phyloP scores from a whole-genome alignment of 2,113 vertebrate genomes.

The Desmodus rotundus region DNA sequence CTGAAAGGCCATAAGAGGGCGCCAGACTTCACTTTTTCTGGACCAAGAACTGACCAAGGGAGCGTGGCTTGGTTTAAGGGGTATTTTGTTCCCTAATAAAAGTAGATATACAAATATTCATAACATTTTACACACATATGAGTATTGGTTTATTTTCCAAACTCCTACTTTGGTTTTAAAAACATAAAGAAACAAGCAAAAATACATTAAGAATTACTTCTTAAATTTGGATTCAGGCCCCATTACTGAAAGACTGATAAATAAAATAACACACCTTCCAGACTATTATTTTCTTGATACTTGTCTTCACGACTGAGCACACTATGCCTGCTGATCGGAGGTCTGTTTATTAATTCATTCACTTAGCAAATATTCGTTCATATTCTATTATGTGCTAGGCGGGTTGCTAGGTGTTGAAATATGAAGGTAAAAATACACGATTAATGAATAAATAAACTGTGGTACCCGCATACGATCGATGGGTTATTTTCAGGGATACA shows the following conservation, averaged over 20 bases:
- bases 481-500: not conserved
- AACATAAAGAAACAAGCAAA: not conserved
- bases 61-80: not conserved
- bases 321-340: not conserved
- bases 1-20: conserved; percentile 70
- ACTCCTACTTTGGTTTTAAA: not conserved
- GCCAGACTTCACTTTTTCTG: conserved; percentile 55
- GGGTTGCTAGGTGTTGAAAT: not conserved
- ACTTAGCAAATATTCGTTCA: not conserved
- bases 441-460: not conserved
- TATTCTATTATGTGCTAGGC: not conserved
- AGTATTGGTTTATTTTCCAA: not conserved
- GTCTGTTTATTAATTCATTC: not conserved
- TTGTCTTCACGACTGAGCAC: not conserved
- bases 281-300: not conserved
- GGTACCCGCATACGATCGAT: not conserved
- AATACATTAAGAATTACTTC: not conserved
- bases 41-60: not conserved
- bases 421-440: not conserved
- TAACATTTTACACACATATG: not conserved
- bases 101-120: not conserved
- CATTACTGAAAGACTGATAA: not conserved
- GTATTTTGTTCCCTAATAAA: not conserved
- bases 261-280: not conserved
- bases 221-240: not conserved